phyloP scores from a whole-genome alignment of 2,797 vertebrate species.

The Sebastes kiyomatsui region DNA sequence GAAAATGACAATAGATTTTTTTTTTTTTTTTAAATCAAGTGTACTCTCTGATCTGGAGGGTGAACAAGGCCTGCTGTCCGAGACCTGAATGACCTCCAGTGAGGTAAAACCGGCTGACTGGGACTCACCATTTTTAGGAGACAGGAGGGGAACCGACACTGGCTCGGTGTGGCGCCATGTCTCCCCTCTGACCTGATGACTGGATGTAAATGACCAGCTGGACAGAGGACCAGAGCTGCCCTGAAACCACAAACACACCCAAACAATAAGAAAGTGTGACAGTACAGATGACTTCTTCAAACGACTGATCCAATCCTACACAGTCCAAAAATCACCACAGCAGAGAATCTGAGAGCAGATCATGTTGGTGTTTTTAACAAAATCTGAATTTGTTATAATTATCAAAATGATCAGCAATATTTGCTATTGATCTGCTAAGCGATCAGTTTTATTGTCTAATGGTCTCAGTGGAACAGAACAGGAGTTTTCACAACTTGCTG shows the following conservation, averaged over 20 bases:
- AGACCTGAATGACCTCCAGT: background rate
- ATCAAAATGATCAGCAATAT: background rate
- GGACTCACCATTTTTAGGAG: conserved; percentile 66
- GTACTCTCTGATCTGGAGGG: background rate
- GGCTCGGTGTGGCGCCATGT: conserved; percentile 69
- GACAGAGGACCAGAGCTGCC: background rate
- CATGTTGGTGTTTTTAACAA: background rate
- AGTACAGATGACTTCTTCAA: background rate
- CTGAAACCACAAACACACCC: conserved; percentile 44
- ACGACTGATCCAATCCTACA: background rate
- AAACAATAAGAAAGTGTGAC: background rate
- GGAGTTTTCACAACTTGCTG: too few species aligned
- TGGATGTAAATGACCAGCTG: conserved; percentile 60
- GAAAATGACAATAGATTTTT: background rate
- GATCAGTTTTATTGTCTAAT: background rate
- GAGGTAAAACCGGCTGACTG: background rate
- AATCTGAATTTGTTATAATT: background rate
- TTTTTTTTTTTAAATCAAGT: background rate
- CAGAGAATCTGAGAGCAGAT: background rate
- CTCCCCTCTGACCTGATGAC: conserved; percentile 61
- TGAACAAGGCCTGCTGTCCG: background rate
- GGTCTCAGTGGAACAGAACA: too few species aligned
- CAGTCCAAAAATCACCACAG: background rate
- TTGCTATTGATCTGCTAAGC: background rate
- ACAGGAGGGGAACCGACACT: conserved; percentile 66